Base-by-base conservation (phyloP, 1,140 invertebrate genomes). In the Papilio machaon region DNA sequence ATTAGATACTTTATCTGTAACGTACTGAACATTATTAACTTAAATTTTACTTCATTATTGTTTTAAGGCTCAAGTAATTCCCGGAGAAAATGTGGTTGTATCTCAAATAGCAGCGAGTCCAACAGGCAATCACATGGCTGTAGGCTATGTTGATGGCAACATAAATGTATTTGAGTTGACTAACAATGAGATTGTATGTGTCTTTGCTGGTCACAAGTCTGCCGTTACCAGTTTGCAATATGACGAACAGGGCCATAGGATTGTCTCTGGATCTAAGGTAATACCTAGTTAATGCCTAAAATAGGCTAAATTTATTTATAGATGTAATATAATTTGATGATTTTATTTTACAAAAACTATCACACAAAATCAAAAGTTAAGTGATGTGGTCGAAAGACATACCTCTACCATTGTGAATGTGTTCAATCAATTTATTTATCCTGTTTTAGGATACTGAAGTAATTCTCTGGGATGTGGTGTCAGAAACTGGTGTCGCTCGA, bases 381-480 rank as follows among this genome's bases (percentile, higher is more conserved):
- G 13, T 49, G 11, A 13, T 49, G 3, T 0, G 47, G 47, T 49
- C 4, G 47, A 49, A 49, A n/a, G 54, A n/a, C 11, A 17, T 54
- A 5, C 11, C 23, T 30, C 2, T 6, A 58, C n/a, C 8, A 7
- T 58, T 58, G 54, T n/a, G 5, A 58, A 58, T 19, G 54, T 58
- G 7, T 58, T 58, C 17, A 58, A 58, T 19, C 19, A 58, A 19
- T 7, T 54, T 1, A 54, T 7, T 58, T 17, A 15, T 52, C 15
- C 13, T 58, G 17, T 58, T 86, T 77, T 85, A 98, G 96, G 98
- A 99, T 91, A 99, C 98, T 23, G 97, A 99, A 94, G 96, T 99
- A 8, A 97, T 99, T 73, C 94, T 99, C 43, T 99, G 99, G 97
- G 99, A 99, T 95, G 96, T 98, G 49, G 97, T 99, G 2, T 97